Conservation (phyloP, 2,888 invertebrate species). For the Allophyes oxyacanthae region DNA sequence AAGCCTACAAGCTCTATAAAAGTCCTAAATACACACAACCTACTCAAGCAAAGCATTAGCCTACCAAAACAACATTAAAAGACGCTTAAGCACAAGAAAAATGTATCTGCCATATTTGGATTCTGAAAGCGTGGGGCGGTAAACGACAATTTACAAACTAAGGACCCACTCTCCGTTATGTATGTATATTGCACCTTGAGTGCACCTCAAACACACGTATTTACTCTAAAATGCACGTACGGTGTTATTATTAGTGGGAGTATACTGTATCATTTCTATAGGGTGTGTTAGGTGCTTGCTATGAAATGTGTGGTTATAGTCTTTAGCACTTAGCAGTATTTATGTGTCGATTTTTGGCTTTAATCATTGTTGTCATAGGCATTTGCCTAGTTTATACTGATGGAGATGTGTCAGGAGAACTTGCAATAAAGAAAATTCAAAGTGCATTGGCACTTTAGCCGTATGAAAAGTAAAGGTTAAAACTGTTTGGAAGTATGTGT, state of each 20-base stretch:
- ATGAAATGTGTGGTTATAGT: too few relatives aligned
- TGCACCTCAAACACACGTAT: constrained; percentile 5
- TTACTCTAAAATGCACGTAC: constrained; percentile 14
- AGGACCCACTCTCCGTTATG: constrained; percentile 5
- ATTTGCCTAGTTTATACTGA: constrained; percentile 18
- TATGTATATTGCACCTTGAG: constrained; percentile 19
- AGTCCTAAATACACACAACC: constrained; percentile 25
- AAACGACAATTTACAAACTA: constrained; percentile 17
- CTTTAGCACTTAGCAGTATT: not conserved
- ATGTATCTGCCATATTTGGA: constrained; percentile 40
- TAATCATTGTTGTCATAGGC: not conserved
- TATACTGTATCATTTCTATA: not conserved
- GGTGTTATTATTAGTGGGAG: not conserved
- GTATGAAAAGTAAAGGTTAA: too few relatives aligned
- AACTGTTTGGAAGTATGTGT: too few relatives aligned
- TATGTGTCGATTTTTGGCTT: constrained; percentile 7
- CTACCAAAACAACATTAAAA: constrained; percentile 29
- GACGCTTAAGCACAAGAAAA: constrained; percentile 19
- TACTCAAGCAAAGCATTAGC: constrained; percentile 35
- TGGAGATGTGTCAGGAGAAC: not conserved
- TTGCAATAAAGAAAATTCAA: too few relatives aligned
- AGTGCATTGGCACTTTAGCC: too few relatives aligned
- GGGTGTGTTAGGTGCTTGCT: too few relatives aligned
- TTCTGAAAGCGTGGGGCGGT: constrained; percentile 30
- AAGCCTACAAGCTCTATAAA: not conserved